These are phyloP conservation scores for Physeter macrocephalus DNA, from an alignment of 2,113 vertebrate genomes.

Conservation along the genomic window DNA sequence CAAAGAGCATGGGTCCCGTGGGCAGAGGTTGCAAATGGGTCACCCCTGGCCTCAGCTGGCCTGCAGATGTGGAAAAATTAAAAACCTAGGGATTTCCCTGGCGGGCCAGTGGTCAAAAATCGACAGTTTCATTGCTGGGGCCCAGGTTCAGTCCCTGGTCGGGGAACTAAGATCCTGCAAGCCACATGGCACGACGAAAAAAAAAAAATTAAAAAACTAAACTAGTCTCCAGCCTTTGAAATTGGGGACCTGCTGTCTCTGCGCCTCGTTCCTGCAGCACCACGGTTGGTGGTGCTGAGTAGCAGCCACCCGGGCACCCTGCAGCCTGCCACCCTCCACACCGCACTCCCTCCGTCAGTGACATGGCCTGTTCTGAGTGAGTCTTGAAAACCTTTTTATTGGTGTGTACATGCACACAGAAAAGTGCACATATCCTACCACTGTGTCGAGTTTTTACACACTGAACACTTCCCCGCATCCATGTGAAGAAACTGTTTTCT, in stretches of 20 bases:
- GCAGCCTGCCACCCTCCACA: not conserved
- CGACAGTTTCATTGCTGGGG: no score
- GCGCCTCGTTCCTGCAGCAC: not conserved
- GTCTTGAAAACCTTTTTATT: not conserved
- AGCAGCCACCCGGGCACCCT: rapidly evolving
- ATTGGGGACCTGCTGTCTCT: not conserved
- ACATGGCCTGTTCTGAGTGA: not conserved
- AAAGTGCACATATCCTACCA: rapidly evolving
- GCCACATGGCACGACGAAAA: no score
- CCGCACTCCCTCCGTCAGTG: rapidly evolving
- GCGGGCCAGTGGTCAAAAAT: no score
- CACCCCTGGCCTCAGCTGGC: no score
- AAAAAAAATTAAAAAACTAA: no score
- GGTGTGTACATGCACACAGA: not conserved
- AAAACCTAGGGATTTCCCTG: not conserved
- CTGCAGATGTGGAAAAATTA: not conserved
- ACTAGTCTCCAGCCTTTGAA: not conserved
- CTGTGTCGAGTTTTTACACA: not conserved
- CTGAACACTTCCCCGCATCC: rapidly evolving
- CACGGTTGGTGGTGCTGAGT: not conserved
- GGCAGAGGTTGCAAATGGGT: no score
- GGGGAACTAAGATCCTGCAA: not conserved
- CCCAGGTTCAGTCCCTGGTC: no score
- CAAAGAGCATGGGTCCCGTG: not conserved
- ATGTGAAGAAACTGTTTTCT: not conserved